Evolutionary conservation across 1,140 invertebrate species (phyloP).

Genomic region (Ips typographus): DNA sequence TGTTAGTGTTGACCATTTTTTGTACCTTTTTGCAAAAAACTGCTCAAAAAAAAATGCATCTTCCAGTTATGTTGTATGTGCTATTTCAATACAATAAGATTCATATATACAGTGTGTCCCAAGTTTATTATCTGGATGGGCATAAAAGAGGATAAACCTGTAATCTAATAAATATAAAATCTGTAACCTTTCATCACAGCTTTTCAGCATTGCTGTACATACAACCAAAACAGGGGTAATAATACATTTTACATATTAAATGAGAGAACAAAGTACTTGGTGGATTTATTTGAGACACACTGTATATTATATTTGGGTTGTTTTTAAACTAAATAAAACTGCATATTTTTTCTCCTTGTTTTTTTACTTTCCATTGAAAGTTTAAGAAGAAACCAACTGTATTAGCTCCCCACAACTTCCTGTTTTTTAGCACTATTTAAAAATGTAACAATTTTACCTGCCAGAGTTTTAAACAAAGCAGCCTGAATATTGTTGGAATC

Average conservation of each 20-base stretch:
- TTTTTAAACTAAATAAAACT: conserved; percentile 39
- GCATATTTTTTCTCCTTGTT: conserved; percentile 40
- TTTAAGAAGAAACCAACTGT: not conserved
- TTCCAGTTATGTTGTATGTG: no score
- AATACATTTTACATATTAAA: not conserved
- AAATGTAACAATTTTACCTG: conserved; percentile 57
- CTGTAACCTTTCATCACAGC: no score
- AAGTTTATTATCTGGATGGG: no score
- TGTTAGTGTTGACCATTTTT: no score
- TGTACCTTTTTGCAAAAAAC: no score
- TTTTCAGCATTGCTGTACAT: no score
- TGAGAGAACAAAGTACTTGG: not conserved
- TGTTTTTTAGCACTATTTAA: conserved; percentile 41
- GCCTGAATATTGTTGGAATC: conserved; percentile 63
- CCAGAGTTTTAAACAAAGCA: conserved; percentile 59
- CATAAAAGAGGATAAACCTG: no score
- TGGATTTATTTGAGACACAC: conserved; percentile 8
- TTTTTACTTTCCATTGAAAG: conserved; percentile 35
- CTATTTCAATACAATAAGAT: no score
- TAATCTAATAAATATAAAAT: no score
- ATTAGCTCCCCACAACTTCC: conserved; percentile 11
- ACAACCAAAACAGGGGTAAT: no score
- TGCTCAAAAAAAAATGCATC: no score
- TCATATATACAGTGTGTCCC: no score
- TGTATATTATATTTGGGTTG: conserved; percentile 31